Percentiles rank a stretch among this genome's conserved stretches.
Conservation (phyloP, 2,888 invertebrate species). For the Eretmocerus hayati region DNA sequence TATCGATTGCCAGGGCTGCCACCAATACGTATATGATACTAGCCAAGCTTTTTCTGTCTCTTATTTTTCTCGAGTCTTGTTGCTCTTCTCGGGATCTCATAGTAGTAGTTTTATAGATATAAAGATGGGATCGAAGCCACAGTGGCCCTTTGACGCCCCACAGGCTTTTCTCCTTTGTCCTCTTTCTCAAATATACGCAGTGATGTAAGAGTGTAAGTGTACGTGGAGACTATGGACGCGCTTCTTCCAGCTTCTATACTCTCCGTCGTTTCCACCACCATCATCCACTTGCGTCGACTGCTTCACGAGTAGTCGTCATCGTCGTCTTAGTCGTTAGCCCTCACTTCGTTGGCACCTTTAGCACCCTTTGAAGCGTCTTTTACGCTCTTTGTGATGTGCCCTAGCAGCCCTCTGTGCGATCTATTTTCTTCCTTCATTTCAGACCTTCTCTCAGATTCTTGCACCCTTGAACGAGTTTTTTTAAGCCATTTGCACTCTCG, state of each 20-base stretch:
- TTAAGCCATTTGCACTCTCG: no score
- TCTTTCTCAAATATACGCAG: constrained; percentile 3
- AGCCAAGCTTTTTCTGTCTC: no score
- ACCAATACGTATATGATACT: no score
- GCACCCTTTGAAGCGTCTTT: constrained; percentile 3
- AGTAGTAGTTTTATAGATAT: no score
- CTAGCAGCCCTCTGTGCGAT: no score
- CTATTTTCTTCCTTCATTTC: neutral
- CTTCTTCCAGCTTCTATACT: no score
- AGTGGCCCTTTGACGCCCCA: constrained; percentile 11
- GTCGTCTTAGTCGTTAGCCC: neutral
- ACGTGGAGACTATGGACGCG: neutral
- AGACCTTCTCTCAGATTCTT: no score
- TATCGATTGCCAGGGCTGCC: constrained; percentile 1
- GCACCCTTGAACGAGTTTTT: no score
- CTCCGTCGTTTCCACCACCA: neutral
- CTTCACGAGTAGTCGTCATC: neutral
- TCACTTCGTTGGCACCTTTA: constrained; percentile 4
- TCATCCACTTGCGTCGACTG: neutral
- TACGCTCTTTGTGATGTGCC: constrained; percentile 1
- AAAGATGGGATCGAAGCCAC: no score
- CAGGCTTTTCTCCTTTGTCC: constrained; percentile 19
- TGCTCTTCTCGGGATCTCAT: no score
- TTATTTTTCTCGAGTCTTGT: no score
- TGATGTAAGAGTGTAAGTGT: constrained; percentile 1